Conservation (phyloP, 64 coral and sea anemone species). For the Montipora foliosa region DNA sequence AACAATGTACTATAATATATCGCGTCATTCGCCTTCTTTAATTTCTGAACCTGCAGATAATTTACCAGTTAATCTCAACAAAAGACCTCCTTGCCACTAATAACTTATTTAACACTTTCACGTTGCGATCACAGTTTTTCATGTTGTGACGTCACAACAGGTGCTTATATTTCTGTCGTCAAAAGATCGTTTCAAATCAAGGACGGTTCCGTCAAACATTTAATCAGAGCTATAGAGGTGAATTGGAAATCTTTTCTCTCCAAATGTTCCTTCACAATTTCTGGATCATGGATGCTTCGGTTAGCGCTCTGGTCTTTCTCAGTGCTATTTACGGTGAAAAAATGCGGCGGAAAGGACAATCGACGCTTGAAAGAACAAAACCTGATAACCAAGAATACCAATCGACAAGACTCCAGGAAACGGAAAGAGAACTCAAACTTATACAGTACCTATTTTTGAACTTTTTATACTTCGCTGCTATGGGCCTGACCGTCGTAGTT, state of each 20-base stretch:
- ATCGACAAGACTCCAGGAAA: background rate
- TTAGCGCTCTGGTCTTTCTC: conserved; percentile 67
- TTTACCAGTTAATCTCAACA: no score
- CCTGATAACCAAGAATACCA: background rate
- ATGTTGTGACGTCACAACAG: conserved; percentile 82
- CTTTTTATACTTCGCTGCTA: conserved; percentile 79
- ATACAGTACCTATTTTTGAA: conserved; percentile 70
- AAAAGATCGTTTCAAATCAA: conserved; percentile 25
- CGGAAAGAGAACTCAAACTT: conserved; percentile 44
- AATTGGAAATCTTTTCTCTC: background rate
- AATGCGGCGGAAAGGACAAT: conserved; percentile 49
- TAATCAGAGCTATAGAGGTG: background rate
- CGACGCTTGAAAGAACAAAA: background rate
- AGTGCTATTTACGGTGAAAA: conserved; percentile 88
- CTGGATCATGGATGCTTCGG: conserved; percentile 90
- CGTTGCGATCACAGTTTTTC: background rate
- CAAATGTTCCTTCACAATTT: conserved; percentile 88
- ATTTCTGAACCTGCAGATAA: no score
- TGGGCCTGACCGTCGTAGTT: conserved; percentile 76
- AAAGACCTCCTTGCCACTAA: no score
- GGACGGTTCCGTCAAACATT: background rate
- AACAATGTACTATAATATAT: no score
- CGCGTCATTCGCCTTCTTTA: no score
- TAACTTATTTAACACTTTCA: no score
- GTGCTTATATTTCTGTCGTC: conserved; percentile 25